Conservation (phyloP, 2,888 invertebrate genomes). For the Parnassius mnemosyne region DNA sequence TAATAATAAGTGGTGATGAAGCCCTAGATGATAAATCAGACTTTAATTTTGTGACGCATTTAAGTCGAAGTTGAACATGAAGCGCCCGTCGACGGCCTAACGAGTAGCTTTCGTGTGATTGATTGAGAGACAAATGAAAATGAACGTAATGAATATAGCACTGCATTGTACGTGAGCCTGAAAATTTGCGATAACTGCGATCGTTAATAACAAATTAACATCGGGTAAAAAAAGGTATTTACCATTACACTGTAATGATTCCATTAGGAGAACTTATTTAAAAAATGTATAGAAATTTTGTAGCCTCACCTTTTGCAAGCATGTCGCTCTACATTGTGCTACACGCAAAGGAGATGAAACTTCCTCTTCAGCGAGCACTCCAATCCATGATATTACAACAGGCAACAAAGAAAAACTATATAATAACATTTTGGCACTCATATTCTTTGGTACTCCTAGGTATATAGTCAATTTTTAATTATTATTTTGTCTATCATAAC, state of each 20-base stretch:
- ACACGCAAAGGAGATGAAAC: conserved; percentile 86
- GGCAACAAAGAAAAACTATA: conserved; percentile 75
- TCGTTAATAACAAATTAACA: conserved; percentile 2
- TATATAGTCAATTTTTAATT: conserved; percentile 52
- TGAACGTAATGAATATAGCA: conserved; percentile 32
- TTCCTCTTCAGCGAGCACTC: conserved; percentile 82
- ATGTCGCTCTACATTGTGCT: conserved; percentile 86
- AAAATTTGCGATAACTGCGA: background rate
- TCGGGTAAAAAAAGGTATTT: no score
- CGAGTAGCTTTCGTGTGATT: conserved; percentile 44
- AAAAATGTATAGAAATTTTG: background rate
- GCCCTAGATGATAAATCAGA: no score
- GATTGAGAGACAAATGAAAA: conserved; percentile 55
- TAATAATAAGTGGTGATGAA: no score
- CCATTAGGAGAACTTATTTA: no score
- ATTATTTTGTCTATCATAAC: conserved; percentile 68
- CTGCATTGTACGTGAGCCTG: conserved; percentile 3
- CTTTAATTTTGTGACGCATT: conserved; percentile 24
- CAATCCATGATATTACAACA: conserved; percentile 71
- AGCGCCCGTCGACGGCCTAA: conserved; percentile 34
- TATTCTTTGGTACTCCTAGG: conserved; percentile 75
- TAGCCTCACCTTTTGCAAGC: conserved; percentile 83
- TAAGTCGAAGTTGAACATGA: conserved; percentile 23
- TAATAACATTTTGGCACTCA: conserved; percentile 80
- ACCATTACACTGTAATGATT: no score